Conservation (phyloP, 2,888 invertebrate species). For the Coenonympha arcania region DNA sequence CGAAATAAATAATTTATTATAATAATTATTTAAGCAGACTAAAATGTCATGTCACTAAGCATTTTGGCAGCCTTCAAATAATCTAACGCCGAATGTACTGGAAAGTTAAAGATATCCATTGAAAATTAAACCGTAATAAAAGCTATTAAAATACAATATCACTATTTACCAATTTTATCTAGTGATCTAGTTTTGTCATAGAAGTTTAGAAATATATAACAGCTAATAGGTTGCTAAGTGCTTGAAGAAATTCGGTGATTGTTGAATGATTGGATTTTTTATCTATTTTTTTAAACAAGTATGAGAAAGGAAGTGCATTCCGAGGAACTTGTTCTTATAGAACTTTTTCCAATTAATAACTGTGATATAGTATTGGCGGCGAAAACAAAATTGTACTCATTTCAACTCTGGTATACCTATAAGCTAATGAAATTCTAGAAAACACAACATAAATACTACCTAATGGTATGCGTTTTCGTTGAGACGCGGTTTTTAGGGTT, state of each 20-base stretch:
- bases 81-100: slow-evolving; percentile 3
- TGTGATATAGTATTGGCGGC: not conserved
- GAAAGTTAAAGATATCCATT: slow-evolving; percentile 1
- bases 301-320: not conserved
- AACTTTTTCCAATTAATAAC: not conserved
- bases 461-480: no score
- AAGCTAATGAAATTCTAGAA: no score
- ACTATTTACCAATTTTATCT: not conserved
- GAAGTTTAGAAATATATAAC: slow-evolving; percentile 16
- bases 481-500: no score
- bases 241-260: slow-evolving; percentile 11
- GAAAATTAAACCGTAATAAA: slow-evolving; percentile 13
- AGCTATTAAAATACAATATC: slow-evolving; percentile 9
- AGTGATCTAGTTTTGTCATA: slow-evolving; percentile 19
- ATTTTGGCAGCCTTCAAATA: not conserved
- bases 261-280: slow-evolving; percentile 11
- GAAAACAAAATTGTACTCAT: no score
- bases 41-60: not conserved
- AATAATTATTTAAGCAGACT: no score
- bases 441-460: no score
- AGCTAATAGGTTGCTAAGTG: slow-evolving; percentile 22
- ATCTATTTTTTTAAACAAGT: not conserved
- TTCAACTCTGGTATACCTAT: no score
- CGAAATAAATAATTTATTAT: not conserved
- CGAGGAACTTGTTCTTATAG: not conserved